phyloP scores from a whole-genome alignment of 2,797 vertebrate species.

The Linurgus olivaceus region DNA sequence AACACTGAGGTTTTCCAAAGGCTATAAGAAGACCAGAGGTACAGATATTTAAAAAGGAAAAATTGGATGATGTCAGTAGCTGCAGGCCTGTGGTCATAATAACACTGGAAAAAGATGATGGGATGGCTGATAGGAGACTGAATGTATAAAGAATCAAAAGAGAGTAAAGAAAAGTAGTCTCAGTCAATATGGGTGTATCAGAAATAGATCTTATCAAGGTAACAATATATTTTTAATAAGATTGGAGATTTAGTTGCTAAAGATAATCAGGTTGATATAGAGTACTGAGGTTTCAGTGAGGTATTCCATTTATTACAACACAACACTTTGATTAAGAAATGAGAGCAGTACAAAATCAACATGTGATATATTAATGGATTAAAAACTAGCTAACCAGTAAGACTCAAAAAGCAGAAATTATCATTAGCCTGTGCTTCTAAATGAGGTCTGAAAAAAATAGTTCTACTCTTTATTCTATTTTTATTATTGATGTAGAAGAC shows the following conservation, averaged over 20 bases:
- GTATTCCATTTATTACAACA: slow-evolving; percentile 17
- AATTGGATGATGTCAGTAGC: not conserved
- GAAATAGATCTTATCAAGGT: slow-evolving; percentile 49
- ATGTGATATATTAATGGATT: slow-evolving; percentile 3
- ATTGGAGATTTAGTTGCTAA: slow-evolving; percentile 33
- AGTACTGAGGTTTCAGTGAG: not conserved
- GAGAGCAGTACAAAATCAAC: not conserved
- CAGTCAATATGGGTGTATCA: slow-evolving; percentile 17
- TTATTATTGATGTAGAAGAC: not conserved
- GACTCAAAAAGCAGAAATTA: not conserved
- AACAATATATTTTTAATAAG: slow-evolving; percentile 64
- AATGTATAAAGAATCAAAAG: slow-evolving; percentile 21
- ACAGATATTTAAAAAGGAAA: not conserved
- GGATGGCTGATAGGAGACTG: slow-evolving; percentile 15
- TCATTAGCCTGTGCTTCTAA: not conserved
- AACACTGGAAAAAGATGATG: slow-evolving; percentile 10
- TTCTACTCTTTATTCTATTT: not conserved
- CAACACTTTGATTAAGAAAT: slow-evolving; percentile 47
- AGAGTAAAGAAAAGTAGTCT: not conserved
- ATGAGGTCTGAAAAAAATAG: not conserved
- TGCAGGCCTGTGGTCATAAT: not conserved
- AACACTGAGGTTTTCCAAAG: not conserved
- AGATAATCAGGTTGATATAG: slow-evolving; percentile 50
- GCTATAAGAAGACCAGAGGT: not conserved
- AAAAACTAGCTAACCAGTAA: not conserved